A percentile compares a stretch with the other conserved stretches of the same genome.
Conservation (phyloP, 2,113 vertebrate genomes). For the Pogona vitticeps region DNA sequence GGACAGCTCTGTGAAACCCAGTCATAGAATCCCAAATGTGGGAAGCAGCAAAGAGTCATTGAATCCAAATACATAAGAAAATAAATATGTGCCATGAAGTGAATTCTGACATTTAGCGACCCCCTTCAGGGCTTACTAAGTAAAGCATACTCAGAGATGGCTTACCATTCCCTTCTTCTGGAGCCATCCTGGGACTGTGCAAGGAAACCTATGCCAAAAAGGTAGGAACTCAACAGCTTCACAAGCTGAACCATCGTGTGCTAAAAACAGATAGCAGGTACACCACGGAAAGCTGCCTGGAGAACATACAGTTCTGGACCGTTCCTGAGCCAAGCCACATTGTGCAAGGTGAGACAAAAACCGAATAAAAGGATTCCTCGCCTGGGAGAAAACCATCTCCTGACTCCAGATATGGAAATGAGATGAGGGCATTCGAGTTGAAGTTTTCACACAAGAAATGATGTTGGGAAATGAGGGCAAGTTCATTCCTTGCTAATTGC, state of each 20-base stretch:
- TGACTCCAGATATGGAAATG: background rate
- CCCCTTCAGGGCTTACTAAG: too few relatives aligned
- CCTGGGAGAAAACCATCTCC: background rate
- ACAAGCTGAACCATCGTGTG: background rate
- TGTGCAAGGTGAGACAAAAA: background rate
- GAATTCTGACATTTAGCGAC: too few relatives aligned
- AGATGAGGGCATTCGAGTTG: background rate
- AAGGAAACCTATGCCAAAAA: background rate
- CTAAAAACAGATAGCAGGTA: slow-evolving; percentile 1
- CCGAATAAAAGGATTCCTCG: background rate
- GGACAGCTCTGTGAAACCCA: background rate
- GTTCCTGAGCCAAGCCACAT: background rate
- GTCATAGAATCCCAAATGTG: background rate
- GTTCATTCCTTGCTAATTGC: background rate
- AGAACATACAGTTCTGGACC: background rate
- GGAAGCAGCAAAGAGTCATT: background rate
- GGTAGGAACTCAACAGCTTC: background rate
- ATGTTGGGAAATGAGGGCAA: background rate
- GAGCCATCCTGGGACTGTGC: too few relatives aligned
- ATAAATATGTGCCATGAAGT: too few relatives aligned
- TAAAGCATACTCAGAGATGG: too few relatives aligned
- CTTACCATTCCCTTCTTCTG: too few relatives aligned
- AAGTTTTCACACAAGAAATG: background rate
- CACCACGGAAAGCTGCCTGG: background rate
- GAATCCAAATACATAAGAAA: background rate